Evolutionary conservation across 2,797 vertebrate species (phyloP).

Genomic region (Numenius phaeopus): DNA sequence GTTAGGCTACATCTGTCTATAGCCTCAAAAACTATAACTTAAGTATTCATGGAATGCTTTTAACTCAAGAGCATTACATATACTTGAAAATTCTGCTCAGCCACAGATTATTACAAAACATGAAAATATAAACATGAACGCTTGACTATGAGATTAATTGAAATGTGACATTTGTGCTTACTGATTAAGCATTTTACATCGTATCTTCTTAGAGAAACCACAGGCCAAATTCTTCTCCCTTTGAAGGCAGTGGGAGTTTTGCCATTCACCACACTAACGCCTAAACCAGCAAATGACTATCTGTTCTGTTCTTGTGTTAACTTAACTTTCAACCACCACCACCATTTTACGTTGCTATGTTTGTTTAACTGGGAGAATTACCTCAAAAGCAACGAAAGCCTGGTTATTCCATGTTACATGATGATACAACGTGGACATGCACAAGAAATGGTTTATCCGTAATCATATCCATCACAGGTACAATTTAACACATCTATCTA

Average conservation of each 20-base stretch:
- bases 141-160: not conserved
- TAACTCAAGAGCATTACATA: not conserved
- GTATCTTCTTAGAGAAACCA: not conserved
- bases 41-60: not conserved
- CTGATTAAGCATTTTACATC: not conserved
- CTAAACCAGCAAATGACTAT: not conserved
- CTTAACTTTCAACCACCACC: not conserved
- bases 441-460: not conserved
- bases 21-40: not conserved
- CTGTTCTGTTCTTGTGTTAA: not conserved
- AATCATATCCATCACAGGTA: not conserved
- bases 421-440: not conserved
- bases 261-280: not conserved
- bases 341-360: not conserved
- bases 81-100: not conserved
- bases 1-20: not conserved
- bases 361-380: not conserved
- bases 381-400: not conserved
- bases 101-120: not conserved
- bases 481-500: not conserved
- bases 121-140: not conserved
- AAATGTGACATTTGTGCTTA: not conserved
- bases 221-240: not conserved
- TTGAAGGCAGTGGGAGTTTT: not conserved
- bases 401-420: not conserved